Conservation (phyloP, 2,888 invertebrate genomes). For the Auanema freiburgensis region DNA sequence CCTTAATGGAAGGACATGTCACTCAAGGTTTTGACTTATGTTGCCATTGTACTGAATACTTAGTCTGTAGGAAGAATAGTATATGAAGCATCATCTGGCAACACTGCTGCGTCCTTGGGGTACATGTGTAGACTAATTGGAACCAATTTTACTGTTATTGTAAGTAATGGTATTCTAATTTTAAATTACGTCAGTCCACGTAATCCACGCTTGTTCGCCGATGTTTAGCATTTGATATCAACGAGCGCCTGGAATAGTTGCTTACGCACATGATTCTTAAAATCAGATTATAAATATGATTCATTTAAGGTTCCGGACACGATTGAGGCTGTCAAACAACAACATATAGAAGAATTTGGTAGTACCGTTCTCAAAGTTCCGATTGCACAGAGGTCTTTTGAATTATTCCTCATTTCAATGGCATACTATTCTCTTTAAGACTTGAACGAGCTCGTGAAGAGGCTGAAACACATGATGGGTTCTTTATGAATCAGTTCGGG, state of each 20-base stretch:
- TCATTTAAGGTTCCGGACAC: conserved; percentile 34
- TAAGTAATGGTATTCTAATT: conserved; percentile 22
- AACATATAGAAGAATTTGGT: conserved; percentile 30
- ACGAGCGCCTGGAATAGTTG: background rate
- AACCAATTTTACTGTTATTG: conserved; percentile 47
- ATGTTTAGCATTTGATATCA: too few relatives aligned
- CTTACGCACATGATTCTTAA: background rate
- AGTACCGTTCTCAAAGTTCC: conserved; percentile 27
- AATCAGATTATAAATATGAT: background rate
- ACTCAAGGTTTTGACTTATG: conserved; percentile 18
- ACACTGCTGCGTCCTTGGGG: conserved; percentile 54
- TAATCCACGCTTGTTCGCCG: too few relatives aligned
- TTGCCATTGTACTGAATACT: background rate
- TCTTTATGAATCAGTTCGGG: conserved; percentile 56
- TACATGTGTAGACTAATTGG: conserved; percentile 50
- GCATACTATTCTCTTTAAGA: conserved; percentile 7
- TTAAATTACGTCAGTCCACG: too few relatives aligned
- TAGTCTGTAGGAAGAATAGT: conserved; percentile 33
- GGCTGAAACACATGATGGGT: conserved; percentile 32
- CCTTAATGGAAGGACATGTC: conserved; percentile 37
- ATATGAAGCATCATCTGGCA: conserved; percentile 55
- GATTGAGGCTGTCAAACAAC: conserved; percentile 27
- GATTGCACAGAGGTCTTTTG: conserved; percentile 24
- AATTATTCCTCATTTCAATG: background rate
- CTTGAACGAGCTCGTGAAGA: conserved; percentile 22